Evolutionary conservation across 2,797 vertebrate species (phyloP).

Genomic region (Anguilla megastoma): DNA sequence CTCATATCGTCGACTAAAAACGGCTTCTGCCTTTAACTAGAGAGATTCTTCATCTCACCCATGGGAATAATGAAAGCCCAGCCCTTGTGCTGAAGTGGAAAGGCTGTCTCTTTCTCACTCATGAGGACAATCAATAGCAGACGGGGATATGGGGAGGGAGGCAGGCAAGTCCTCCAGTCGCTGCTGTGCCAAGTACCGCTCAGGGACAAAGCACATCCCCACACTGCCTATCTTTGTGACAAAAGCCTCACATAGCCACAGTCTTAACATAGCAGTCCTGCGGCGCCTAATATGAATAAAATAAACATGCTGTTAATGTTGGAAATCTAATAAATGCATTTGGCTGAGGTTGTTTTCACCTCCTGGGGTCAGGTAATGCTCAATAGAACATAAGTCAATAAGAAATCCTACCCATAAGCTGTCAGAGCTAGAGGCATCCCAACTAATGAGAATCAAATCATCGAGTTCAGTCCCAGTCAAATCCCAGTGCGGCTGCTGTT

Average conservation of each 20-base stretch:
- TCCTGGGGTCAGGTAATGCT: constrained; percentile 30
- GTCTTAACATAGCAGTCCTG: constrained; percentile 1
- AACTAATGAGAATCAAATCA: constrained; percentile 69
- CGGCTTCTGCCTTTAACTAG: constrained; percentile 60
- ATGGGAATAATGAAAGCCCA: constrained; percentile 64
- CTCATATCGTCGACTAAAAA: constrained; percentile 54
- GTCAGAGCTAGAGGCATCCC: constrained; percentile 59
- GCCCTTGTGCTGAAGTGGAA: constrained; percentile 67
- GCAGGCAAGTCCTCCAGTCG: background rate
- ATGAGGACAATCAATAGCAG: constrained; percentile 70
- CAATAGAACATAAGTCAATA: constrained; percentile 62
- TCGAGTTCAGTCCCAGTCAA: constrained; percentile 66
- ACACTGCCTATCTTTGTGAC: background rate
- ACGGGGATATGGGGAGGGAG: constrained; percentile 56
- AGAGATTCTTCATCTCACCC: constrained; percentile 71
- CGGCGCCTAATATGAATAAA: constrained; percentile 16
- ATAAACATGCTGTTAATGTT: constrained; percentile 19
- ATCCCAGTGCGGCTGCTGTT: constrained; percentile 60
- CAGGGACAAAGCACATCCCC: background rate
- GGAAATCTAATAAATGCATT: constrained; percentile 23
- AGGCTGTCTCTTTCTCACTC: constrained; percentile 62
- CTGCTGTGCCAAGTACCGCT: constrained; percentile 4
- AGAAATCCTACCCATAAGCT: constrained; percentile 50
- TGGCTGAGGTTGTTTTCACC: constrained; percentile 19
- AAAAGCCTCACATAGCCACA: constrained; percentile 17